Base-by-base conservation (phyloP, 1,140 invertebrate genomes). In the Eriosoma lanigerum region DNA sequence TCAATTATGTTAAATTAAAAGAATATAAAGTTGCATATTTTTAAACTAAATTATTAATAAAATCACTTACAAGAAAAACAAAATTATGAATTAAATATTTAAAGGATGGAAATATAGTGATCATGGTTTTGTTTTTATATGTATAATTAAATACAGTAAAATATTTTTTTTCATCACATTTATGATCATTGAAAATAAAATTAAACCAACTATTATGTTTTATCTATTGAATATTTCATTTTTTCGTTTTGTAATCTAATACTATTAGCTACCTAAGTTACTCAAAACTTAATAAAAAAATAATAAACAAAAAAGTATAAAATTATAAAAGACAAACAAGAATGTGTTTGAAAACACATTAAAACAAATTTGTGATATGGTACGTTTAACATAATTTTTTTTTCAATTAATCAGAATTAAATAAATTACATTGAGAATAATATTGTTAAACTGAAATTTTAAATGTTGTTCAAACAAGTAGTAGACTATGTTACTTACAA, bases 251-350 rank as follows among this genome's bases (percentile, higher is more conserved):
- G 46, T 52, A 72, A 29, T 50, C 19, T 29, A n/a, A 52, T 72
- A 52, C 24, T 72, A 52, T 72, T 29, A 72, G 68, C 68, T 38
- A 75, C 29, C 54, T 56, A 56, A 75, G 52, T 58, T 58, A 68
- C 10, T 58, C 17, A 21, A 75, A 75, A 75, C 72, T 75, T 75
- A 75, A 56, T 78, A 78, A 60, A 46, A 60, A 46, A 44, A 78
- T 78, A 48, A 78, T 58, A 78, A 76, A 76, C 52, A 60, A 24
- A 75, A 62, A 78, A 46, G 56, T 78, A 78, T 78, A 78, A 78
- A 78, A 78, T 78, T 78, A 78, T 78, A 78, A 78, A 78, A 78
- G 54, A n/a, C 24, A 78, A 78, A 78, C 75, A 78, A 78, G 54
- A 62, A 78, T 78, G 75, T 78, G 56, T 29, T 48, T 48, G 3